Evolutionary conservation across 2,888 invertebrate genomes (phyloP), one percentile per base, ranked within the genome.

Genomic region (Parasteatoda lunata): DNA sequence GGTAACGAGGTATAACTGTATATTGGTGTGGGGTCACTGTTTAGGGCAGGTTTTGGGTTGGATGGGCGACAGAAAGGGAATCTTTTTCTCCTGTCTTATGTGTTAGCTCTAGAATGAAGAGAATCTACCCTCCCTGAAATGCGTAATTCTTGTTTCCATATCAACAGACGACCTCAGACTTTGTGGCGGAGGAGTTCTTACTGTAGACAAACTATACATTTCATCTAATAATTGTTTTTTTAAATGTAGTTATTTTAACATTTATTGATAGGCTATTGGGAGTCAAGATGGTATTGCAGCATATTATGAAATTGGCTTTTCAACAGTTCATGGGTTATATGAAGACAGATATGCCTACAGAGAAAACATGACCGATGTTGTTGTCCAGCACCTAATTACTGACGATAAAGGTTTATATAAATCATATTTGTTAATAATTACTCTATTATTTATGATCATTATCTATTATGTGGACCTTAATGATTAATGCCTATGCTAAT

Each of bases 321-420:
- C 96, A 90, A 97, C 98, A 0, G 97, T 99, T 0, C 99, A 99
- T 92, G 98, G 98, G 0, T 93, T 99, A 64, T 98, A 98, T 92
- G 96, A 96, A 84, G 98, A 98, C 91, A 94, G 97, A 90, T 97
- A 98, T 92, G 98, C 98, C 0, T 93, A 95, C 92, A 94, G 99
- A 88, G 98, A 99, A 92, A 97, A 98, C 91, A 98, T 99, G 98
- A 99, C 98, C 3, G 99, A 99, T 92, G 97, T 99, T 47, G 97
- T 99, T 88, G 97, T 99, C 90, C 97, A 97, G 90, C 96, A 98
- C 92, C 93, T 98, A 84, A 94, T 96, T 84, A 96, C 96, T 0
- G 96, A 96, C 89, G 96, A 97, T 91, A 97, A 96, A 93, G 90
- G 90, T 90, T 71, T n/a, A 51, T 47, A 11, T 13, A 80, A n/a